phyloP scores from a whole-genome alignment of 2,888 invertebrate species.

The Yponomeuta cagnagella region DNA sequence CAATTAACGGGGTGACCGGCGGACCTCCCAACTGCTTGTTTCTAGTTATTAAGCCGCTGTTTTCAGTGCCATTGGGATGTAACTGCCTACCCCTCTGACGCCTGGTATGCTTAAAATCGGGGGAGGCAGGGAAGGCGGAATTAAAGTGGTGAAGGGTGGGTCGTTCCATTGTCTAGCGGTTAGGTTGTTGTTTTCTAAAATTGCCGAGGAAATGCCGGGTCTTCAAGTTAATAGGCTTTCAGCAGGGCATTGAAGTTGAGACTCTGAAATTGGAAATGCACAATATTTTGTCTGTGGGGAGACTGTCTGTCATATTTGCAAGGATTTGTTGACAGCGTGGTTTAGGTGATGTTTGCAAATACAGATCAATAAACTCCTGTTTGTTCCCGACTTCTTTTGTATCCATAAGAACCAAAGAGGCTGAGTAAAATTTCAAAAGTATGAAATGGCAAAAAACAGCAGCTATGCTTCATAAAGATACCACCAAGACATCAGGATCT shows the following conservation, averaged over 20 bases:
- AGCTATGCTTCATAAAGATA: too few species aligned
- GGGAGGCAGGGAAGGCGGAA: slow-evolving; percentile 27
- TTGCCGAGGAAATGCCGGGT: slow-evolving; percentile 63
- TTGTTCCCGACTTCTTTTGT: too few species aligned
- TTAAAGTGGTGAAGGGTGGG: slow-evolving; percentile 37
- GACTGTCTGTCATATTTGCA: too few species aligned
- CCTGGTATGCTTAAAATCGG: neutral
- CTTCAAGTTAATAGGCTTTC: slow-evolving; percentile 62
- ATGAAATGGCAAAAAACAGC: too few species aligned
- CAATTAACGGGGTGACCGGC: slow-evolving; percentile 82
- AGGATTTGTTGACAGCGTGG: too few species aligned
- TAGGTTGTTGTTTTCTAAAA: slow-evolving; percentile 69
- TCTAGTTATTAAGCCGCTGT: slow-evolving; percentile 51
- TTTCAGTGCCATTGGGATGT: slow-evolving; percentile 30
- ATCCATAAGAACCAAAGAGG: too few species aligned
- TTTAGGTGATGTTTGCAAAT: too few species aligned
- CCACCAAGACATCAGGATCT: too few species aligned
- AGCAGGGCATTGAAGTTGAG: slow-evolving; percentile 35
- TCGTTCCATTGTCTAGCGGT: slow-evolving; percentile 59
- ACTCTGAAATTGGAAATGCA: slow-evolving; percentile 10
- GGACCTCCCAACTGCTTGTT: slow-evolving; percentile 71
- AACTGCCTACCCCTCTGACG: neutral
- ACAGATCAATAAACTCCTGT: too few species aligned
- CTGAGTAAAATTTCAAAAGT: too few species aligned
- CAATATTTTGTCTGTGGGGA: neutral